These are phyloP conservation scores for Heliocidaris erythrogramma DNA, from an alignment of 35 echinoderm and acorn worm genomes.

Conservation along the genomic window DNA sequence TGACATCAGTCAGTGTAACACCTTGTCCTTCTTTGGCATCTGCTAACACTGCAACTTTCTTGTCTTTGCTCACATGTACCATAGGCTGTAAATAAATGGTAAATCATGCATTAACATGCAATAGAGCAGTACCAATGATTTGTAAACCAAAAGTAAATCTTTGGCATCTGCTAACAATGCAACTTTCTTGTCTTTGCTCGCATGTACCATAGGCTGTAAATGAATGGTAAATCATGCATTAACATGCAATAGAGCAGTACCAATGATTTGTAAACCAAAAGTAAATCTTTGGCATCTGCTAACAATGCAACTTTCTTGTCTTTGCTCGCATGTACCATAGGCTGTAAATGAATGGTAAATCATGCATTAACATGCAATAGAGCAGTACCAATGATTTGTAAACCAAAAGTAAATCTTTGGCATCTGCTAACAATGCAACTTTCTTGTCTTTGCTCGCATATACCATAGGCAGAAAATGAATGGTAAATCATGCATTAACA, in stretches of 20 bases:
- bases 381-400: too few relatives aligned
- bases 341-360: slow-evolving; percentile 53
- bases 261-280: too few relatives aligned
- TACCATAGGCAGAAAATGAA: slow-evolving; percentile 64
- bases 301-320: slow-evolving; percentile 50
- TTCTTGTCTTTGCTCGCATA: slow-evolving; percentile 57
- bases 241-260: too few relatives aligned
- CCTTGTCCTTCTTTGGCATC: slow-evolving; percentile 55
- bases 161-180: too few relatives aligned
- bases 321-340: slow-evolving; percentile 65
- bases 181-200: too few relatives aligned
- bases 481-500: slow-evolving; percentile 29
- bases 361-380: slow-evolving; percentile 5
- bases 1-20: slow-evolving; percentile 61
- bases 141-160: neutral
- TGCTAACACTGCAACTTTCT: slow-evolving; percentile 46
- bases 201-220: too few relatives aligned
- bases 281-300: slow-evolving; percentile 56
- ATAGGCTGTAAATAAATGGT: slow-evolving; percentile 58
- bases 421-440: slow-evolving; percentile 45
- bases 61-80: slow-evolving; percentile 59
- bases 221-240: too few relatives aligned
- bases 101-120: slow-evolving; percentile 33
- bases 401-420: too few relatives aligned
- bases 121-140: neutral